Conservation (phyloP, 2,113 vertebrate genomes). For the Ursus arctos region DNA sequence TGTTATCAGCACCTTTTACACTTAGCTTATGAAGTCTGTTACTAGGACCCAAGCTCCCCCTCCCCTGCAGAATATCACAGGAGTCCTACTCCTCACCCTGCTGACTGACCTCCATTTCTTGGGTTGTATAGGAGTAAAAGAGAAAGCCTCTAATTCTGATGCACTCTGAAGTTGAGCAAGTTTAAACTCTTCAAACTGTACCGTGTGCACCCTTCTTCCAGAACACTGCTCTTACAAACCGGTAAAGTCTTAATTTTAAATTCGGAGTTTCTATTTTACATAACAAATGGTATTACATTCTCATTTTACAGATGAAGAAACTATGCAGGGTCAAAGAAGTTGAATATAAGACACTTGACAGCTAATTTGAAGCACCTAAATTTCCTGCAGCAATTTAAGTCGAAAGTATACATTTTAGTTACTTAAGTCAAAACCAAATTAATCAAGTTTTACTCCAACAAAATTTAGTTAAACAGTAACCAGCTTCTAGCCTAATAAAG, state of each 20-base stretch:
- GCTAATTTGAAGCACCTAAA: background rate
- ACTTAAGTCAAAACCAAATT: background rate
- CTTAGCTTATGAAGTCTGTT: background rate
- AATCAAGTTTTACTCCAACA: background rate
- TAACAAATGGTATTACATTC: background rate
- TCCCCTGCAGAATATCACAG: background rate
- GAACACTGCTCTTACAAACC: background rate
- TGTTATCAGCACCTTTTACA: background rate
- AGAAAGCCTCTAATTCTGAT: background rate
- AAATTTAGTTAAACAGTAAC: slow-evolving; percentile 28
- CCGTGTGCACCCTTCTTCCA: rapidly evolving
- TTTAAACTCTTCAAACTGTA: background rate
- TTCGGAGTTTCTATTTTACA: background rate
- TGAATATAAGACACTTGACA: background rate
- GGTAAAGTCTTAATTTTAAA: background rate
- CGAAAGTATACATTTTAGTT: slow-evolving; percentile 29
- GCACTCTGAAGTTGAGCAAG: background rate
- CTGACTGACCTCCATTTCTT: background rate
- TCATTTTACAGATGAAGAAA: slow-evolving; percentile 18
- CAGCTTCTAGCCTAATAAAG: slow-evolving; percentile 43
- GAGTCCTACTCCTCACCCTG: background rate
- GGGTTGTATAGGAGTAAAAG: background rate
- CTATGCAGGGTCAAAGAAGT: background rate
- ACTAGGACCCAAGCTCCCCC: background rate
- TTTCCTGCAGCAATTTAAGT: background rate